Conservation (phyloP, 2,888 invertebrate species). For the Caradrina kadenii region DNA sequence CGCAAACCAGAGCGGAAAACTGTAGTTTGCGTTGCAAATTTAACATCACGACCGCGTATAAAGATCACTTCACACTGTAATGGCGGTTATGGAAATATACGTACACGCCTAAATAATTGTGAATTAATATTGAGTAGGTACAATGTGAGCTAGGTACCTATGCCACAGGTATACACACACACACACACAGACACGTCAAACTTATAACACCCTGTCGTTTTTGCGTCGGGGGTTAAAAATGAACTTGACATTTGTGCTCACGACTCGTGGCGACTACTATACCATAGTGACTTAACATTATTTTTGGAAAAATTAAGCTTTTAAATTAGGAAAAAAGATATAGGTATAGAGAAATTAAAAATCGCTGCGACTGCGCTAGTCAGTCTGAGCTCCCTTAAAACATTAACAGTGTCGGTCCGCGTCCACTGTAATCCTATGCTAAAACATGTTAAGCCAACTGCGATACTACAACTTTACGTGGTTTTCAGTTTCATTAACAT, state of each 20-base stretch:
- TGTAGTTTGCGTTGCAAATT: constrained; percentile 34
- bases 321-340: too few species aligned
- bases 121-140: background rate
- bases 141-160: too few species aligned
- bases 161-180: too few species aligned
- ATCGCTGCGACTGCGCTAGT: background rate
- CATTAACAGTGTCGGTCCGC: constrained; percentile 44
- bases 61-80: constrained; percentile 21
- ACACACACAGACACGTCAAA: too few species aligned
- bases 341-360: background rate
- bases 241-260: too few species aligned
- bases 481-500: constrained; percentile 56
- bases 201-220: too few species aligned
- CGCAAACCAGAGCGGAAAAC: constrained; percentile 20
- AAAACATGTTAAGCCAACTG: constrained; percentile 64
- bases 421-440: constrained; percentile 64
- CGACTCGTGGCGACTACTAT: too few species aligned
- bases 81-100: too few species aligned
- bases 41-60: constrained; percentile 20
- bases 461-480: constrained; percentile 58
- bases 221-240: too few species aligned
- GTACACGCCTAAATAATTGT: too few species aligned
- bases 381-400: constrained; percentile 34
- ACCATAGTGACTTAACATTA: too few species aligned
- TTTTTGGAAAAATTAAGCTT: too few species aligned